A percentile compares a stretch with the other conserved stretches of the same genome.
phyloP scores from a whole-genome alignment of 2,113 vertebrate genomes.

The Setophaga kirtlandii region DNA sequence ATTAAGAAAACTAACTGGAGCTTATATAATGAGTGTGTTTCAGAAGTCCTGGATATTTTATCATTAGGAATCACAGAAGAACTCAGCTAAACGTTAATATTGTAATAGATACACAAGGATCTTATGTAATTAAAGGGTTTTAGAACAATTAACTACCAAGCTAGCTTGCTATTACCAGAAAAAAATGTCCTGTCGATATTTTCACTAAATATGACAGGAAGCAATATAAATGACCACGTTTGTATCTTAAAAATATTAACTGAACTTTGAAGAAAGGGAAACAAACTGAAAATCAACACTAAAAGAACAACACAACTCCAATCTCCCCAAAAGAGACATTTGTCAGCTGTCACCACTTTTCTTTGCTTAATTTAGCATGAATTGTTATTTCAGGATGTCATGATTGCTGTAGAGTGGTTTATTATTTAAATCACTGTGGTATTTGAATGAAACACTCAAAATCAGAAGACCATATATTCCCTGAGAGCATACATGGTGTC shows the following conservation, averaged over 20 bases:
- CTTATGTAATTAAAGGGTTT: not conserved
- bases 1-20: not conserved
- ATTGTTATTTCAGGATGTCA: constrained; percentile 60
- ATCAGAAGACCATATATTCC: constrained; percentile 8
- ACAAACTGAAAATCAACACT: not conserved
- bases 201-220: not conserved
- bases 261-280: not conserved
- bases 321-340: constrained; percentile 27
- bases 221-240: not conserved
- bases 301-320: not conserved
- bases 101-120: not conserved
- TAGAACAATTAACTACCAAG: not conserved
- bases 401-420: constrained; percentile 55
- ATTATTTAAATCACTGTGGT: constrained; percentile 44
- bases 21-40: not conserved
- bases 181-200: not conserved
- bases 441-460: constrained; percentile 34
- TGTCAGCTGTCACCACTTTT: constrained; percentile 64
- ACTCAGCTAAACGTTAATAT: not conserved
- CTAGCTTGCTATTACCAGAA: not conserved
- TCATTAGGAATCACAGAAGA: not conserved
- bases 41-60: not conserved
- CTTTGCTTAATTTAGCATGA: constrained; percentile 50
- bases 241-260: not conserved
- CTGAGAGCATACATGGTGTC: not conserved